Evolutionary conservation across 2,797 vertebrate species (phyloP).

Genomic region (Poeciliopsis paucimaculata): DNA sequence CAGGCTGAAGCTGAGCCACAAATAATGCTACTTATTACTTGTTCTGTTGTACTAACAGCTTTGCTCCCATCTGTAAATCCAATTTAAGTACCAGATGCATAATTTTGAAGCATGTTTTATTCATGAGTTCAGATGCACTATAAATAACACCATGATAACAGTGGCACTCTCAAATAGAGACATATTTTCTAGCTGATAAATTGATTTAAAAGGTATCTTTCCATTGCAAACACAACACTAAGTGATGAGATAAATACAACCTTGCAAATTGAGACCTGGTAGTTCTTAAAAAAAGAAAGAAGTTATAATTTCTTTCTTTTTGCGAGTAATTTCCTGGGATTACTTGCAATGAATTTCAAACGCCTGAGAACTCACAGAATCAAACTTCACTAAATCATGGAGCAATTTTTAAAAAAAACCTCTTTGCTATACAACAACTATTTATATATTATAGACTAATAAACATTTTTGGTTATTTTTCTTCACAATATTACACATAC

Average conservation of each 20-base stretch:
- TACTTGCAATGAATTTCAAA: not conserved
- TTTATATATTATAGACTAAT: not conserved
- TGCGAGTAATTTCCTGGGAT: not conserved
- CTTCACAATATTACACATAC: not conserved
- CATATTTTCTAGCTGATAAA: not conserved
- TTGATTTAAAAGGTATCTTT: not conserved
- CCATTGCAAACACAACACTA: not conserved
- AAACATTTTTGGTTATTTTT: not conserved
- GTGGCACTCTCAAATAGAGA: no score
- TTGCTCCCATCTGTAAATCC: not conserved
- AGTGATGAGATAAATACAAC: not conserved
- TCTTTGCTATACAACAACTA: not conserved
- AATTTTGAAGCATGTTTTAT: not conserved
- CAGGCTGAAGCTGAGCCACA: not conserved
- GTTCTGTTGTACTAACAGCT: not conserved
- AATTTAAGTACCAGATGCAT: not conserved
- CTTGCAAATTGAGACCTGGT: not conserved
- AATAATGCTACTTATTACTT: not conserved
- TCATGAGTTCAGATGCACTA: not conserved
- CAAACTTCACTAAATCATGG: not conserved
- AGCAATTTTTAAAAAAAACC: not conserved
- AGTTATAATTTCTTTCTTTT: not conserved
- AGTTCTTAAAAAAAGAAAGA: not conserved
- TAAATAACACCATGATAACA: not conserved
- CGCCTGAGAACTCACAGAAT: not conserved